Evolutionary conservation across 2,888 invertebrate species (phyloP), one percentile per base, ranked within the genome.

Genomic region (Drosophila mimetica): DNA sequence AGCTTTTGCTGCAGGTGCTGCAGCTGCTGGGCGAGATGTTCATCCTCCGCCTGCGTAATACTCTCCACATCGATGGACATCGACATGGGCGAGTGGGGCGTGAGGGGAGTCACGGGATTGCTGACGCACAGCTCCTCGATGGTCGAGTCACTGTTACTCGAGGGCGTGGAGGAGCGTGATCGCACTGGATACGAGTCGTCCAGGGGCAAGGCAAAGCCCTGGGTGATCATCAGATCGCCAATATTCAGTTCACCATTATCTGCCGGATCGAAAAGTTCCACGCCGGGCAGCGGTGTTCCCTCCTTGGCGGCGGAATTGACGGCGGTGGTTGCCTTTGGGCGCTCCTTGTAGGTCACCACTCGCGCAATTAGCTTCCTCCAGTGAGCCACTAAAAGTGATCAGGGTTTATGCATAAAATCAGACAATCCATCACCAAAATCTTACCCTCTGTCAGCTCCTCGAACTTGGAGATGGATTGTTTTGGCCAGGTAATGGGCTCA

Each of bases 351-450:
- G 0, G 95, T 94, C 58, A 95, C 94, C 16, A 96, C 95, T 79
- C 94, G 94, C 0, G 97, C 96, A 53, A 95, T 93, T 1, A 98
- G 89, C 4, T 95, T 93, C 89, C 96, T 96, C 97, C 97, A 98
- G 82, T 95, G 94, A 0, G 95, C 96, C 50, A 95, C 94, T 93
- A 92, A 71, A 14, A 9, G 5, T n/a, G 4, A 1, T 9, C 0
- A 13, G 16, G 1, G 1, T 3, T 9, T 25, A 3, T 16, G 14
- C 6, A 22, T 16, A 25, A 11, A 18, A 7, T 9, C 25, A 7
- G 8, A 1, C 0, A n/a, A 1, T 7, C 1, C 0, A 11, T 30
- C 7, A 0, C 7, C 2, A 1, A 36, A n/a, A 13, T 2, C 57
- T 32, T 64, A 94, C 92, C 94, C 91, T 95, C 95, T 13, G 95